Base-by-base conservation (phyloP, 2,113 vertebrate species). In the Notothenia coriiceps region DNA sequence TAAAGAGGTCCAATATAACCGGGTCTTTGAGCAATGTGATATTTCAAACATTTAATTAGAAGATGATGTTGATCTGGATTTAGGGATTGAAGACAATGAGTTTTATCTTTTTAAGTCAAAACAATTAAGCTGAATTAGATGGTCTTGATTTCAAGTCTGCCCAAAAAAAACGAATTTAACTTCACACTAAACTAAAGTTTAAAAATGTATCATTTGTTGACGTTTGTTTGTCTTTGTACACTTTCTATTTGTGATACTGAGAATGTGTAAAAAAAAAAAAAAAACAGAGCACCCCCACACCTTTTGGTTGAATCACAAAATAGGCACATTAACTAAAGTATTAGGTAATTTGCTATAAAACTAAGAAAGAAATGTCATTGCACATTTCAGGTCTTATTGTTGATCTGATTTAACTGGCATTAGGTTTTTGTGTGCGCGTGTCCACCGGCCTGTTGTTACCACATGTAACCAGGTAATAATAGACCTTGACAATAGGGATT, bases 401-500 rank as follows among this genome's bases (percentile, higher is more conserved):
- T 83, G 70, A 77, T 85, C 74, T 77, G 55, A 82, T 84, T 82
- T 10, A 82, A 35, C 12, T 49, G 40, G 64, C 84, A 77, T 81
- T 63, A 57, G 69, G 44, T 72, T 81, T 82, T 20, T 43, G 54
- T 61, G 47, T 64, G 10, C 5, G 18, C 59, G n/a, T 46, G 12
- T 71, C 50, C 29, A 20, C 67, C 47, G 43, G 66, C 79, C 79
- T 80, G 76, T 82, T 81, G 77, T 83, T 87, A 82, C 60, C 68
- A 60, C 74, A 74, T 79, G 77, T 82, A 87, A 88, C 82, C 89
- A 83, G 79, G 74, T 90, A 85, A 89, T 90, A 89, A 89, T 82
- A 69, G 88, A 87, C 72, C 70, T 69, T 74, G 78, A 92, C 91
- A 90, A 90, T 82, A 71, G 82, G 86, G 87, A 93, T 94, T 91